A percentile compares a stretch with the other conserved stretches of the same genome.
Conservation (phyloP, 2,113 vertebrate genomes). For the Pollimyrus isidori region DNA sequence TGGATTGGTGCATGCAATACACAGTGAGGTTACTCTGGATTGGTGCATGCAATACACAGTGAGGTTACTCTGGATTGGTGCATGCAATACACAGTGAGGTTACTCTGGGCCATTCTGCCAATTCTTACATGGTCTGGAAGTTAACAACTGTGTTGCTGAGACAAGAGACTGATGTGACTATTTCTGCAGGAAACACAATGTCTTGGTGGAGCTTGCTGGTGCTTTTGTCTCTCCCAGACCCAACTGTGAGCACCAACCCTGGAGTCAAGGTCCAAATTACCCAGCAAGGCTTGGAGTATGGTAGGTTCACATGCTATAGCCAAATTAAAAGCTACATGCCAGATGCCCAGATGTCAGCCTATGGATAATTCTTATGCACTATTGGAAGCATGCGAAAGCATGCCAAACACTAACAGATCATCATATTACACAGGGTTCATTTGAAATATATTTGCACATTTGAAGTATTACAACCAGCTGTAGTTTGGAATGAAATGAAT, state of each 20-base stretch:
- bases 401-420: too few relatives aligned
- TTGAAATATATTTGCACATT: too few relatives aligned
- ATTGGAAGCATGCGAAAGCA: neutral
- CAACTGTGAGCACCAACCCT: constrained; percentile 36
- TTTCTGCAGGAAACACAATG: too few relatives aligned
- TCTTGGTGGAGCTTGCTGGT: too few relatives aligned
- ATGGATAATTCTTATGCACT: neutral
- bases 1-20: neutral
- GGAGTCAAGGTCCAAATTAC: constrained; percentile 57
- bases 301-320: constrained; percentile 28
- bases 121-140: neutral
- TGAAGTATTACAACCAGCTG: neutral
- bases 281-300: constrained; percentile 58
- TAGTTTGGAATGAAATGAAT: neutral
- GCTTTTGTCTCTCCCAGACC: constrained; percentile 38
- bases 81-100: neutral
- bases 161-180: neutral
- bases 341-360: too few relatives aligned
- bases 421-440: too few relatives aligned
- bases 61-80: neutral
- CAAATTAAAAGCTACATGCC: too few relatives aligned
- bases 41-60: neutral
- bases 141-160: neutral
- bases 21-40: neutral
- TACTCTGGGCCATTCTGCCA: neutral